Conservation (phyloP, 37 sponge, comb jelly and placozoan genomes). For the Amphimedon queenslandica region DNA sequence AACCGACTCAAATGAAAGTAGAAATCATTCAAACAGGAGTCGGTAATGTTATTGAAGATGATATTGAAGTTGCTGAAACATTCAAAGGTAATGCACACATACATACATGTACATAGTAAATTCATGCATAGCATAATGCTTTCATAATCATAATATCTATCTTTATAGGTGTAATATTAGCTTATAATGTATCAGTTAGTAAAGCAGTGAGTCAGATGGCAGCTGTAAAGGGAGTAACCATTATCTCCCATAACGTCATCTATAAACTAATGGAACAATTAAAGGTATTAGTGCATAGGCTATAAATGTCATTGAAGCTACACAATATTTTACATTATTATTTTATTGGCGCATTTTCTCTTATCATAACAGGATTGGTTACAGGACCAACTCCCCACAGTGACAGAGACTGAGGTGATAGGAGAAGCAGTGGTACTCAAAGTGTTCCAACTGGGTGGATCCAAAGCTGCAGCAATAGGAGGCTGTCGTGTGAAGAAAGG, state of each 20-base stretch:
- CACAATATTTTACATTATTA: no score
- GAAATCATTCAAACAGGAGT: conserved; percentile 65
- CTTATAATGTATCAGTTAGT: conserved; percentile 41
- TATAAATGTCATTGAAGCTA: no score
- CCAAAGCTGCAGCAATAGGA: conserved; percentile 40
- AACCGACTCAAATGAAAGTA: conserved; percentile 46
- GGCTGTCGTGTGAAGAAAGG: conserved; percentile 74
- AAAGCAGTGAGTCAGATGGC: conserved; percentile 27
- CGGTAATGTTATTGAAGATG: conserved; percentile 57
- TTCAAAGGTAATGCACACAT: conserved; percentile 37
- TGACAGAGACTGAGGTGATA: conserved; percentile 57
- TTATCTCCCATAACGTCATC: conserved; percentile 63
- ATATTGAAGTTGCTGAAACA: conserved; percentile 63
- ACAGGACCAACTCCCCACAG: conserved; percentile 26
- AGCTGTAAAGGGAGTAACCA: conserved; percentile 18
- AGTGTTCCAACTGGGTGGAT: conserved; percentile 55
- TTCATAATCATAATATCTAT: no score
- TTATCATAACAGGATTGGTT: conserved; percentile 35
- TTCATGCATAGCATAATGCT: no score
- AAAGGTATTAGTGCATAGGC: conserved; percentile 47
- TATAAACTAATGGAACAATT: conserved; percentile 70
- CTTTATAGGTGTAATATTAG: conserved; percentile 52
- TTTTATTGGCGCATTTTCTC: no score
- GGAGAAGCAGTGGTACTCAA: conserved; percentile 76
- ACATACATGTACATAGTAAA: no score